These are phyloP conservation scores for Drosophila ercepeae DNA, from an alignment of 1,140 invertebrate species.

Conservation along the genomic window DNA sequence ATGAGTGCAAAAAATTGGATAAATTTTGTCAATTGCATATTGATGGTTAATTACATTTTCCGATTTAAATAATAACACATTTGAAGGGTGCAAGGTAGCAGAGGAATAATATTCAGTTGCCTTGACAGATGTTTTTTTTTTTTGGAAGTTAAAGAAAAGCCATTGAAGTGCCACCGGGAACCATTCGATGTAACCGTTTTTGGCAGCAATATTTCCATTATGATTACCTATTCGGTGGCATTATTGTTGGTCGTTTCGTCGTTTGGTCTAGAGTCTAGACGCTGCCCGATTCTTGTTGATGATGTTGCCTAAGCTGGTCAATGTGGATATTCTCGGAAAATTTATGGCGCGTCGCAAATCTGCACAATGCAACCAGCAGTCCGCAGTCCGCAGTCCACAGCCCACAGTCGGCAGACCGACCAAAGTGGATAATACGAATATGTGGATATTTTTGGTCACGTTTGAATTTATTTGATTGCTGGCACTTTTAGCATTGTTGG, in stretches of 20 bases:
- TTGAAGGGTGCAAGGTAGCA: conserved; percentile 5
- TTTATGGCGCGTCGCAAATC: conserved; percentile 76
- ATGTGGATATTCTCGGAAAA: conserved; percentile 38
- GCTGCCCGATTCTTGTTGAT: conserved; percentile 59
- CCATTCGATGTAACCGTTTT: conserved; percentile 20
- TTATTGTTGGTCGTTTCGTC: conserved; percentile 38
- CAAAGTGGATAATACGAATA: conserved; percentile 73
- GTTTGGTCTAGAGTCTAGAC: conserved; percentile 51
- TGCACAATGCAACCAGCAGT: conserved; percentile 68
- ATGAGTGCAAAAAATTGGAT: conserved; percentile 18
- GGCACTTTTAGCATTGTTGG: conserved; percentile 82
- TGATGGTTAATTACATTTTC: conserved; percentile 52
- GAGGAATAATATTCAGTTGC: conserved; percentile 4
- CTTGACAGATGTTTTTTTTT: conserved; percentile 54
- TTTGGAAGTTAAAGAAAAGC: not conserved
- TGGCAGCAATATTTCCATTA: conserved; percentile 56
- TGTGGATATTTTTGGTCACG: conserved; percentile 82
- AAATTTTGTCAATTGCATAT: conserved; percentile 43
- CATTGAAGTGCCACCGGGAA: not conserved
- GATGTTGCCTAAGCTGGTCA: conserved; percentile 58
- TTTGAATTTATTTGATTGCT: conserved; percentile 82
- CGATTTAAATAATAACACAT: conserved; percentile 40
- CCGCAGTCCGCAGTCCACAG: conserved; percentile 3
- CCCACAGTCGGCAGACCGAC: conserved; percentile 2
- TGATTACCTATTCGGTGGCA: conserved; percentile 52